Evolutionary conservation across 1,140 invertebrate species (phyloP), one percentile per base, ranked within the genome.

Genomic region (Potamilus streckersoni): DNA sequence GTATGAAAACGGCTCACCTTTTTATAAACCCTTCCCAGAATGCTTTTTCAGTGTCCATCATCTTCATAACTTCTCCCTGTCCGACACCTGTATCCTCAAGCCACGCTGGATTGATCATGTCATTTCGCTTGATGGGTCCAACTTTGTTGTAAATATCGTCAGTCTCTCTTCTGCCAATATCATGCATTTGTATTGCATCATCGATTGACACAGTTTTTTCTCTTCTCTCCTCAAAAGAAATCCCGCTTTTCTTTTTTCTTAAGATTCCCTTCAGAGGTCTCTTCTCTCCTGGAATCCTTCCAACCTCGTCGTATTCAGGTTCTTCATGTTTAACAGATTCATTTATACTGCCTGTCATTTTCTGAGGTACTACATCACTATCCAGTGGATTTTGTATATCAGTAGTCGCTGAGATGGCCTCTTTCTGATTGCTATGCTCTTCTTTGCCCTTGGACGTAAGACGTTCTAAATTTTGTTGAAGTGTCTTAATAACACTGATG

Each of bases 1-100:
- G n/a, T 20, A 62, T 71, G 49, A 15, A 14, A 69, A 61, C 16
- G n/a, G 27, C 77, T 78, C 79, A 83, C 74, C 82, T 84, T 14
- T 80, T 65, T 14, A 87, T 76, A 61, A 87, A 83, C 16, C 73
- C 67, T 70, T 80, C 57, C 79, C 79, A 82, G 60, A 84, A 84
- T 0, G 63, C 56, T 15, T 55, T n/a, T 69, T 84, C 83, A 19
- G 82, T 74, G 13, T 64, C 14, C 15, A 79, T 75, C 65, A 83
- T 75, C n/a, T 57, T 58, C 2, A 79, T 69, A 3, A 79, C 63
- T 12, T 71, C 63, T 27, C 86, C 86, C 14, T 69, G 56, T 56
- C 79, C 74, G 16, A 87, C 73, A 20, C 78, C 69, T 59, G 75
- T 55, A 4, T 73, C 62, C 16, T 84, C 81, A 8, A 80, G 49